A percentile compares a stretch with the other conserved stretches of the same genome.
phyloP scores from a whole-genome alignment of 1,140 invertebrate genomes.

The Limonius californicus region DNA sequence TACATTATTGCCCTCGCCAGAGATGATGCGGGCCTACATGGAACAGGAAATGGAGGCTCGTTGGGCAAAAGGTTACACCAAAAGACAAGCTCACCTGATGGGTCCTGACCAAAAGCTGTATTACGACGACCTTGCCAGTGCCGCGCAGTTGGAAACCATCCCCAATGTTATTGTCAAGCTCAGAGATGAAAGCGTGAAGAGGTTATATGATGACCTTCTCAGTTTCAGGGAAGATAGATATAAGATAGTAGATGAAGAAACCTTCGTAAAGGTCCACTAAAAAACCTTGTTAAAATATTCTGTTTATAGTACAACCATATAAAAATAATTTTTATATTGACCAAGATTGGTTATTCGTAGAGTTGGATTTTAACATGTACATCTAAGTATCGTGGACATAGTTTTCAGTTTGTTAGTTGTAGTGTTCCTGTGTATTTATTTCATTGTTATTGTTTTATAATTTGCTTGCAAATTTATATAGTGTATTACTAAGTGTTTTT shows the following conservation, averaged over 20 bases:
- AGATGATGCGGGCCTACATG: conserved; percentile 60
- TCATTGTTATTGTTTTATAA: no score
- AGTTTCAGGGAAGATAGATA: conserved; percentile 43
- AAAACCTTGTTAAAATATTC: no score
- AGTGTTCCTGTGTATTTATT: no score
- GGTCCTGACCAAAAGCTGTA: conserved; percentile 54
- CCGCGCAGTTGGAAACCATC: conserved; percentile 51
- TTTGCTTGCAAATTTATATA: no score
- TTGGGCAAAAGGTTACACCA: conserved; percentile 48
- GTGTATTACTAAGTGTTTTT: no score
- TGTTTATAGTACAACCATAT: no score
- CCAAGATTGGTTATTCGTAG: no score
- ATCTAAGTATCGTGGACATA: no score
- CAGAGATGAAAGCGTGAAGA: conserved; percentile 39
- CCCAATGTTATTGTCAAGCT: conserved; percentile 52
- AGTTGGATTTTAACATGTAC: no score
- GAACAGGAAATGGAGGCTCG: conserved; percentile 50
- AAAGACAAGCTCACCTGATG: conserved; percentile 60
- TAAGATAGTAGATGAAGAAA: conserved; percentile 41
- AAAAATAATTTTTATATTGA: no score
- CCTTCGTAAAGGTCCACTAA: conserved; percentile 26
- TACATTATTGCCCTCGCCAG: conserved; percentile 51
- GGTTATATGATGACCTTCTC: conserved; percentile 39
- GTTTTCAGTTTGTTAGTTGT: no score
- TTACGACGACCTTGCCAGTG: conserved; percentile 56